Conservation (phyloP, 2,888 invertebrate genomes). For the Pristionchus japonicus region DNA sequence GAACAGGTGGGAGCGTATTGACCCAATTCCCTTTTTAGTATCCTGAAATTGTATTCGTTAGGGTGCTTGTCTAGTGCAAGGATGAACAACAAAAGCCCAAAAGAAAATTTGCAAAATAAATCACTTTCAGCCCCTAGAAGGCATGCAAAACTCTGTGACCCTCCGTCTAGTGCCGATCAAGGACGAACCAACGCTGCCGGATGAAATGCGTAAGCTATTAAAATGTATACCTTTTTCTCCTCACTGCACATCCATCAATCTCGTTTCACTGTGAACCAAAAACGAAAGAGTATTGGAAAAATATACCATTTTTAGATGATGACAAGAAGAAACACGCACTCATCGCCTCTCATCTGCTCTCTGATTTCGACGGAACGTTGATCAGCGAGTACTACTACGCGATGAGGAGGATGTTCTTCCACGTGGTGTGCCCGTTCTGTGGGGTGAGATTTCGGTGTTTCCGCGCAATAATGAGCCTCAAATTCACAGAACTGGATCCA, state of each 20-base stretch:
- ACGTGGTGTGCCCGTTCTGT: not conserved
- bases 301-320: slow-evolving; percentile 27
- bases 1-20: not conserved
- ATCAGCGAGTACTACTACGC: not conserved
- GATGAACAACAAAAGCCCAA: too few relatives aligned
- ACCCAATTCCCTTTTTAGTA: not conserved
- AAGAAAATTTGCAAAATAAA: too few relatives aligned
- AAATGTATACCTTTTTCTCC: too few relatives aligned
- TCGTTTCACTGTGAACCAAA: too few relatives aligned
- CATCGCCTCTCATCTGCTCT: slow-evolving; percentile 23
- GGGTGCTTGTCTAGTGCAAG: too few relatives aligned
- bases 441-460: not conserved
- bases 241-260: too few relatives aligned
- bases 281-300: too few relatives aligned
- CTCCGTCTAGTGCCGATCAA: not conserved
- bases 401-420: slow-evolving; percentile 29
- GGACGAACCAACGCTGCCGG: not conserved
- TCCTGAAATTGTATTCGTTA: too few relatives aligned
- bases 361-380: not conserved
- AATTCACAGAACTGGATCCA: too few relatives aligned
- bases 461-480: too few relatives aligned
- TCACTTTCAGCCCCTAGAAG: not conserved
- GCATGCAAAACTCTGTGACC: not conserved
- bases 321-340: not conserved
- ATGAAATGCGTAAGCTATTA: slow-evolving; percentile 28